Conservation (phyloP, 2,113 vertebrate genomes). For the human region DNA sequence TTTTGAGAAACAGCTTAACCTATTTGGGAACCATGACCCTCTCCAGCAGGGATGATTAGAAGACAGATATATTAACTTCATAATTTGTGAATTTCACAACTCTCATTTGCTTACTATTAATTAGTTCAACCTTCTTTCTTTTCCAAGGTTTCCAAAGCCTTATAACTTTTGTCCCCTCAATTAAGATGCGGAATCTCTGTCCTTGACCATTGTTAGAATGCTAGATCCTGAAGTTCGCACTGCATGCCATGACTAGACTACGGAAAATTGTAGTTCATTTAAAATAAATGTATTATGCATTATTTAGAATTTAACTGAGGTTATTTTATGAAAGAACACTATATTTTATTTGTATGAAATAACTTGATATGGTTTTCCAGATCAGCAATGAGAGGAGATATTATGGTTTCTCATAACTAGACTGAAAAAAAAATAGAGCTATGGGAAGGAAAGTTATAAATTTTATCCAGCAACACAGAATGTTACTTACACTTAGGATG, state of each 20-base stretch:
- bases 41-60: background rate
- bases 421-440: background rate
- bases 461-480: background rate
- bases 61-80: background rate
- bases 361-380: background rate
- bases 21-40: background rate
- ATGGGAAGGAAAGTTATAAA: background rate
- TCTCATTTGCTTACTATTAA: slow-evolving; percentile 28
- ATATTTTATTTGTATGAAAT: slow-evolving; percentile 3
- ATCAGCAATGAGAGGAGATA: background rate
- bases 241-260: background rate
- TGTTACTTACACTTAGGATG: background rate
- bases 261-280: background rate
- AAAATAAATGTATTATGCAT: background rate
- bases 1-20: background rate
- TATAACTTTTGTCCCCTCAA: background rate
- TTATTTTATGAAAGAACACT: background rate
- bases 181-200: background rate
- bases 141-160: background rate
- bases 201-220: background rate
- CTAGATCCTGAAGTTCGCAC: background rate
- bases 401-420: background rate
- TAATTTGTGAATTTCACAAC: background rate
- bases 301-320: background rate
- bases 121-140: background rate